A percentile compares a stretch with the other conserved stretches of the same genome.
phyloP scores from a whole-genome alignment of 2,888 invertebrate genomes.

The Elaeidobius kamerunicus region DNA sequence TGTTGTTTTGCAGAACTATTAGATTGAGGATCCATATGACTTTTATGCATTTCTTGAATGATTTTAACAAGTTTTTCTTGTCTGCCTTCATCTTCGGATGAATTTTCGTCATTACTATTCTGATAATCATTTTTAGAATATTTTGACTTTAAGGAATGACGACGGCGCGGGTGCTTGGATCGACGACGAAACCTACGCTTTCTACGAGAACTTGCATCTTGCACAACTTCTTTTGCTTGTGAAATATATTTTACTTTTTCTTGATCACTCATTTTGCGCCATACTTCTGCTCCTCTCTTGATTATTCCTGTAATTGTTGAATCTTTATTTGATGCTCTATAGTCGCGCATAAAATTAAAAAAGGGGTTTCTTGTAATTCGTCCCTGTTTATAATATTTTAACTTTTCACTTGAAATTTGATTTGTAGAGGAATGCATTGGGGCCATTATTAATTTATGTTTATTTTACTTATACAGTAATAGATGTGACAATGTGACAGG shows the following conservation, averaged over 20 bases:
- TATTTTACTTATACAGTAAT: too few species aligned
- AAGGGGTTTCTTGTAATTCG: conserved; percentile 36
- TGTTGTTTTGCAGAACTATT: too few species aligned
- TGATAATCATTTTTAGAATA: too few species aligned
- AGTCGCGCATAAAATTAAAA: conserved; percentile 37
- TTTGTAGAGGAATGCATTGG: too few species aligned
- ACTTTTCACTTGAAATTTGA: too few species aligned
- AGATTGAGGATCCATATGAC: too few species aligned
- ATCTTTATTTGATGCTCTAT: conserved; percentile 28
- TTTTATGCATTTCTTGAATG: not conserved
- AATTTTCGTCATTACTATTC: too few species aligned
- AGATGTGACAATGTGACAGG: too few species aligned
- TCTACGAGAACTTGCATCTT: too few species aligned
- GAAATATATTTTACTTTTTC: conserved; percentile 33
- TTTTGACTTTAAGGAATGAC: not conserved
- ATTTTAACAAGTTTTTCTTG: not conserved
- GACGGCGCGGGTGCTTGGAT: not conserved
- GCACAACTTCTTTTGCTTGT: not conserved
- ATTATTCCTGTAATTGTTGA: conserved; percentile 29
- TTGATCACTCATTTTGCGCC: conserved; percentile 35
- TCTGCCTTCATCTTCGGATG: not conserved
- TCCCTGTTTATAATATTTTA: conserved; percentile 14
- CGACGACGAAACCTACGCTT: not conserved
- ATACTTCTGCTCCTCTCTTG: conserved; percentile 32
- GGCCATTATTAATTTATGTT: too few species aligned